Conservation (phyloP, 2,888 invertebrate species). For the Steinernema scapterisci region DNA sequence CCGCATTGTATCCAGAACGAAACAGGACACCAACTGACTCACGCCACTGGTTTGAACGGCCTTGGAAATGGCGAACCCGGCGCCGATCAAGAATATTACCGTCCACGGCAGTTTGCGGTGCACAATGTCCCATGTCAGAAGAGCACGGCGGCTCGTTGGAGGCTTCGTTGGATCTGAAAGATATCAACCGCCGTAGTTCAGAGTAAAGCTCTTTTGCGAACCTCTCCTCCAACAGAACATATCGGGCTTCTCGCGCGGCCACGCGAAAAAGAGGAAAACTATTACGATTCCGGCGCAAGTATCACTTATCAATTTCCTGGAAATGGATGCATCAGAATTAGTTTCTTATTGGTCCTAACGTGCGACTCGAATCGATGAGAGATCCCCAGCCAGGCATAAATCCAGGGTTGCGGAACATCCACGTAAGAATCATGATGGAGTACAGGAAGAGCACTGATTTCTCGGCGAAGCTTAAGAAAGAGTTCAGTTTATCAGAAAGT, state of each 20-base stretch:
- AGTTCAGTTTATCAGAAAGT: neutral
- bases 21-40: conserved; percentile 3
- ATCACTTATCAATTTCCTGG: conserved; percentile 48
- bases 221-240: conserved; percentile 41
- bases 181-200: too few relatives aligned
- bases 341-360: neutral
- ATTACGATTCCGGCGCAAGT: conserved; percentile 51
- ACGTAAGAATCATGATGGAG: conserved; percentile 47
- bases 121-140: conserved; percentile 52
- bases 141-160: conserved; percentile 43
- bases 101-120: conserved; percentile 53
- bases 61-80: conserved; percentile 52
- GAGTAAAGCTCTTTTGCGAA: neutral
- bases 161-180: conserved; percentile 39
- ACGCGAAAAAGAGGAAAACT: conserved; percentile 51
- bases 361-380: neutral
- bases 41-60: conserved; percentile 7
- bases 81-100: conserved; percentile 54
- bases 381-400: conserved; percentile 52
- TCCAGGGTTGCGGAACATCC: conserved; percentile 56
- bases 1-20: conserved; percentile 17
- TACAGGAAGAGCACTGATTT: conserved; percentile 50
- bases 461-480: conserved; percentile 51
- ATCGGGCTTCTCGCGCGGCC: conserved; percentile 52
- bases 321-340: neutral